Evolutionary conservation across 64 coral and sea anemone genomes (phyloP).

Genomic region (Pocillopora verrucosa): DNA sequence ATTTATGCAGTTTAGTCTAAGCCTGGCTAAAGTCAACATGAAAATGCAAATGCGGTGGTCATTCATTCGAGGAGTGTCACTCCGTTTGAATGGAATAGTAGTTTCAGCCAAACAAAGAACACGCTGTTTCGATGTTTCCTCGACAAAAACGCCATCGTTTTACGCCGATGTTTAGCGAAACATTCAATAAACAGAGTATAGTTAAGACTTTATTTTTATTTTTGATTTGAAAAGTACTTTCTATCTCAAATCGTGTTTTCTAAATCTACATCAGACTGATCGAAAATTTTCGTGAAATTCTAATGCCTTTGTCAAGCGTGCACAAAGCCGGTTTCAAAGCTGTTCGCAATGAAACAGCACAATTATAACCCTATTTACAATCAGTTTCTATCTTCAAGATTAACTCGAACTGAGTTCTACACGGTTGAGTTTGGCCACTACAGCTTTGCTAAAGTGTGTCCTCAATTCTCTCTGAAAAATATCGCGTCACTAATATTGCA

Average conservation of each 20-base stretch:
- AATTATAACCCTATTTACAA: slow-evolving; percentile 44
- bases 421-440: neutral
- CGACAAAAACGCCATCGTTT: slow-evolving; percentile 10
- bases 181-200: slow-evolving; percentile 14
- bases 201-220: neutral
- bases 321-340: slow-evolving; percentile 46
- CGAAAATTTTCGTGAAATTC: slow-evolving; percentile 5
- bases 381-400: slow-evolving; percentile 38
- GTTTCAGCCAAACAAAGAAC: neutral
- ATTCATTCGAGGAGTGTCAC: slow-evolving; percentile 40
- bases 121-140: neutral
- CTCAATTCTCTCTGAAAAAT: slow-evolving; percentile 30
- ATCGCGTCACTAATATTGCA: slow-evolving; percentile 30
- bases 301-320: slow-evolving; percentile 37
- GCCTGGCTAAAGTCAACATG: neutral
- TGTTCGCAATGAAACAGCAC: slow-evolving; percentile 13
- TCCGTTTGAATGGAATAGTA: slow-evolving; percentile 31
- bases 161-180: neutral
- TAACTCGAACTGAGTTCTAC: slow-evolving; percentile 37
- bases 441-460: slow-evolving; percentile 11
- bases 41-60: slow-evolving; percentile 23
- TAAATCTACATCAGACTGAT: neutral
- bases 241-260: slow-evolving; percentile 35
- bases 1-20: slow-evolving; percentile 56
- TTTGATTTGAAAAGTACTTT: slow-evolving; percentile 13